Percentiles rank a stretch among this genome's conserved stretches.
Conservation (phyloP, 2,113 vertebrate genomes). For the Syrmaticus mikado region DNA sequence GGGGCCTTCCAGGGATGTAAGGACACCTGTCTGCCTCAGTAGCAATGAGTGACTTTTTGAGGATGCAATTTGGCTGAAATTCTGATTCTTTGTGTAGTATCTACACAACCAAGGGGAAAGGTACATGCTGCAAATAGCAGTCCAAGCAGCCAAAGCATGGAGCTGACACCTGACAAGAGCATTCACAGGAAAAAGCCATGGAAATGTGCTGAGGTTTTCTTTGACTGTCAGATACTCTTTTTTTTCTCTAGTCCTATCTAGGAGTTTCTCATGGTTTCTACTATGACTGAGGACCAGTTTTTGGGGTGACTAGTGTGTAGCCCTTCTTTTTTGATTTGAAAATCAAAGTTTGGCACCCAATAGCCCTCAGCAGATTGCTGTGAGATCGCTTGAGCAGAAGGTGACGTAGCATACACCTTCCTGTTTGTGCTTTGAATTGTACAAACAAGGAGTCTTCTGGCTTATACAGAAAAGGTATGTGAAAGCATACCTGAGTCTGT, state of each 20-base stretch:
- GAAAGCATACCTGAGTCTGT: not conserved
- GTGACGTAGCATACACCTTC: not conserved
- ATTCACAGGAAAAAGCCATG: not conserved
- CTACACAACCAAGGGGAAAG: not conserved
- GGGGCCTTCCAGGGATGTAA: not conserved
- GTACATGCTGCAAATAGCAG: not conserved
- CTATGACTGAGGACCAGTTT: not conserved
- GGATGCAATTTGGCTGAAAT: not conserved
- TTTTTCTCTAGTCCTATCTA: not conserved
- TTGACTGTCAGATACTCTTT: not conserved
- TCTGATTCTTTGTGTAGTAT: not conserved
- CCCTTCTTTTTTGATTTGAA: not conserved
- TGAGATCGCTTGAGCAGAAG: not conserved
- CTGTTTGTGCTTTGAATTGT: not conserved
- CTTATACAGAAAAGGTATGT: not conserved
- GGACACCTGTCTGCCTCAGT: not conserved
- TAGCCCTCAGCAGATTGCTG: not conserved
- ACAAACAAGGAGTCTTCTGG: not conserved
- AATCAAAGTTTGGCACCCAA: not conserved
- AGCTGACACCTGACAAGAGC: not conserved
- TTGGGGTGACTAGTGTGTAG: fast-evolving
- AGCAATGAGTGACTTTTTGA: not conserved
- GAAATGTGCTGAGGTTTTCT: not conserved
- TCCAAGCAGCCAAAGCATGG: fast-evolving
- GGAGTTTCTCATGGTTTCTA: not conserved